These are phyloP conservation scores for Muscicapa adusta DNA, from an alignment of 2,113 vertebrate species.

Conservation along the genomic window DNA sequence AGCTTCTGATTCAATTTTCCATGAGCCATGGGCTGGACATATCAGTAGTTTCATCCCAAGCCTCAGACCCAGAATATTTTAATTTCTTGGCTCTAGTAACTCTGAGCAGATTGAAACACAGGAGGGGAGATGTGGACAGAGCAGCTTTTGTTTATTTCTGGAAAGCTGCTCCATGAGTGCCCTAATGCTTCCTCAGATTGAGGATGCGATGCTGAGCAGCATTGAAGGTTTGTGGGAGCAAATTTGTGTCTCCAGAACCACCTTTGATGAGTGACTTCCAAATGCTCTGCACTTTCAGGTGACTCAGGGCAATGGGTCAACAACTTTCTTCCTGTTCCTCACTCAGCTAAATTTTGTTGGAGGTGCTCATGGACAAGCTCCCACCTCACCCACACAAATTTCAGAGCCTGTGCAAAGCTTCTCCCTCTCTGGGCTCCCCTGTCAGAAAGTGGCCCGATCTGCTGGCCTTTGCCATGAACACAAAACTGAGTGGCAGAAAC, in stretches of 20 bases:
- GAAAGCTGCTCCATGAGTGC: neutral
- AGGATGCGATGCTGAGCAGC: neutral
- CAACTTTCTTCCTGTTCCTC: neutral
- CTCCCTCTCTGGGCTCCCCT: neutral
- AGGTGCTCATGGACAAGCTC: neutral
- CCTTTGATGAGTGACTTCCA: neutral
- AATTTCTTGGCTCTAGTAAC: constrained; percentile 13
- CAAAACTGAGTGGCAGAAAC: neutral
- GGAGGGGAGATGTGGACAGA: constrained; percentile 26
- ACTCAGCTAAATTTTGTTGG: neutral
- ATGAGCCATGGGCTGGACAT: neutral
- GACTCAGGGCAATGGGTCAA: neutral
- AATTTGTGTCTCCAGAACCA: neutral
- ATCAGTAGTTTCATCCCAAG: neutral
- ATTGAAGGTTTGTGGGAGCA: neutral
- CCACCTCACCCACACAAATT: neutral
- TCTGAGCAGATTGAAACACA: constrained; percentile 35
- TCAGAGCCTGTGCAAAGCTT: neutral
- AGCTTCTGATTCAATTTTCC: constrained; percentile 15
- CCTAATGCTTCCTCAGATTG: neutral
- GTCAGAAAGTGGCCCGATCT: neutral
- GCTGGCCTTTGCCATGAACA: neutral
- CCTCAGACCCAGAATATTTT: neutral
- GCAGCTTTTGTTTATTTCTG: constrained; percentile 30
- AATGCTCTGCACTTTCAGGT: neutral